A percentile compares a stretch with the other conserved stretches of the same genome.
Evolutionary conservation across 2,888 invertebrate species (phyloP).

Genomic region (Andrena marginata): DNA sequence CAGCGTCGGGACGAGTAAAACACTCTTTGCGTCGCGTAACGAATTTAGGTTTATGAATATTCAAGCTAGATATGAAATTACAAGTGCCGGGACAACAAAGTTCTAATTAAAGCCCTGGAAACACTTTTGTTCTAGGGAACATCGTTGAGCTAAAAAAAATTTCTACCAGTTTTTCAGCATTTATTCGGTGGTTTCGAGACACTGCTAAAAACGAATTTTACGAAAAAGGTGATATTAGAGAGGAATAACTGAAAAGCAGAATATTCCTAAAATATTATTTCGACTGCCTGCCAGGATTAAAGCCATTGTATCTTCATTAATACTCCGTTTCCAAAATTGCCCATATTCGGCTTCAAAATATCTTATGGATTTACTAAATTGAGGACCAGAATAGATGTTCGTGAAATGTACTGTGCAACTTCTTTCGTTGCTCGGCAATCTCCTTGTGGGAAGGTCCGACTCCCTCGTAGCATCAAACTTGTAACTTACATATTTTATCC

Average conservation of each 20-base stretch:
- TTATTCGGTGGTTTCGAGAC: not conserved
- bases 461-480: slow-evolving; percentile 56
- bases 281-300: not conserved
- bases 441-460: slow-evolving; percentile 52
- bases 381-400: slow-evolving; percentile 26
- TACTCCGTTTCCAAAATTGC: not conserved
- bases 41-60: slow-evolving; percentile 58
- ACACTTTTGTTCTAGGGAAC: slow-evolving; percentile 29
- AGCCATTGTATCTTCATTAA: not conserved
- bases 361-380: not conserved
- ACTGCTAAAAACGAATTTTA: not conserved
- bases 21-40: slow-evolving; percentile 39
- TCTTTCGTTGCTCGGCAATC: slow-evolving; percentile 51
- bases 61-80: slow-evolving; percentile 45
- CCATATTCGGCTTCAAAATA: not conserved
- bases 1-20: slow-evolving; percentile 18
- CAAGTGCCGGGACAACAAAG: slow-evolving; percentile 46
- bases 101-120: slow-evolving; percentile 42
- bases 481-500: slow-evolving; percentile 70
- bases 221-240: not conserved
- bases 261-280: not conserved
- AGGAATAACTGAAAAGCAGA: not conserved
- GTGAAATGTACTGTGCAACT: slow-evolving; percentile 44
- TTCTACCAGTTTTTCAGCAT: slow-evolving; percentile 22
- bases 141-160: slow-evolving; percentile 14